Percentiles rank a stretch among this genome's conserved stretches.
Conservation (phyloP, 53 echinoderm and acorn worm genomes). For the Holothuria scabra region DNA sequence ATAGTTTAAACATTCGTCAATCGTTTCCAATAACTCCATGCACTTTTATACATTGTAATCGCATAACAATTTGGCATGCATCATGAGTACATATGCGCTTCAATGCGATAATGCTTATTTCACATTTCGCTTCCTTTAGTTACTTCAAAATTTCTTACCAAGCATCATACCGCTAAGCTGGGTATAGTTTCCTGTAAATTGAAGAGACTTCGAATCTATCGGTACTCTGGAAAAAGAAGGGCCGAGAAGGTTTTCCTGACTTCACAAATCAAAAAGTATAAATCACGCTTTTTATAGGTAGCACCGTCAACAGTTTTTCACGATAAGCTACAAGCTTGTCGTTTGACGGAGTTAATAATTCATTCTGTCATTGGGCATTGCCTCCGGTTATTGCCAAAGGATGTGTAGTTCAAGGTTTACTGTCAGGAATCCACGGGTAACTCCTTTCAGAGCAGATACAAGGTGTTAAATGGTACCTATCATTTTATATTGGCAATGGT, state of each 20-base stretch:
- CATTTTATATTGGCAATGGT: no score
- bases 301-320: constrained; percentile 34
- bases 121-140: no score
- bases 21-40: no score
- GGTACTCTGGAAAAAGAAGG: background rate
- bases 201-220: constrained; percentile 14
- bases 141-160: no score
- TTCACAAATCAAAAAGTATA: constrained; percentile 33
- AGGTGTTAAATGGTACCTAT: constrained; percentile 41
- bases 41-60: no score
- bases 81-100: no score
- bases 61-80: no score
- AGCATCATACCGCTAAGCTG: no score
- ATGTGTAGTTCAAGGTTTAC: constrained; percentile 14
- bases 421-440: constrained; percentile 2
- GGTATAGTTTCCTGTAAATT: background rate
- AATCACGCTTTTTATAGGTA: constrained; percentile 34
- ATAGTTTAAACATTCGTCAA: no score
- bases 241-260: background rate
- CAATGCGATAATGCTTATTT: no score
- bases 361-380: constrained; percentile 23
- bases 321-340: constrained; percentile 28
- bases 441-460: background rate
- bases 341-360: constrained; percentile 22
- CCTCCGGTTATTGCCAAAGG: background rate